Evolutionary conservation across 2,888 invertebrate species (phyloP).

Genomic region (Lepidochrysops patricia): DNA sequence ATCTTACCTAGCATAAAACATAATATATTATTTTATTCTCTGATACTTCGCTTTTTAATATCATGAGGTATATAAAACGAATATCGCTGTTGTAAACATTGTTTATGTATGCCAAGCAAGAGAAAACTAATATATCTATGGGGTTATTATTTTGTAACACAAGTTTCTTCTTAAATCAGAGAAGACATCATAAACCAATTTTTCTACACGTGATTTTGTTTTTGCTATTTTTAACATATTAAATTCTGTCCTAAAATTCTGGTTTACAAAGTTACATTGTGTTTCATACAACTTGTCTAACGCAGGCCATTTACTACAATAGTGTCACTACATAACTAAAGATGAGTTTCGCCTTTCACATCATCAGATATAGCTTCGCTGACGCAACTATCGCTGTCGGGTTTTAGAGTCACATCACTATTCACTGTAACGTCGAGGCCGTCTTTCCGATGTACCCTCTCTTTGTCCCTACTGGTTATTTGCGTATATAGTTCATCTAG

Average conservation of each 20-base stretch:
- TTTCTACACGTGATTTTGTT: background rate
- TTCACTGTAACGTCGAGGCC: conserved; percentile 55
- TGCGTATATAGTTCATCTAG: conserved; percentile 82
- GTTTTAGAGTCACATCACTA: conserved; percentile 61
- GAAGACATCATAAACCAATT: background rate
- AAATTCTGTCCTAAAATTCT: too few relatives aligned
- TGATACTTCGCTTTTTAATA: too few relatives aligned
- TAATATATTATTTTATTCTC: too few relatives aligned
- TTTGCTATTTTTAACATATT: background rate
- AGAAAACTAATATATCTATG: background rate
- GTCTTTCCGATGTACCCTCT: conserved; percentile 44
- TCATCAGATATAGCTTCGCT: conserved; percentile 63
- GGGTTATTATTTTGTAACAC: background rate
- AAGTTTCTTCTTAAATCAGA: background rate
- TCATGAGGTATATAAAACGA: too few relatives aligned
- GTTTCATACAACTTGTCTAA: background rate
- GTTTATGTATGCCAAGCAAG: background rate
- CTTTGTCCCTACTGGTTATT: conserved; percentile 69
- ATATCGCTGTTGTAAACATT: too few relatives aligned
- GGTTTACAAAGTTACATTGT: too few relatives aligned
- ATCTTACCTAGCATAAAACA: background rate
- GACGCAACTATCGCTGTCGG: conserved; percentile 68
- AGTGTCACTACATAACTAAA: conserved; percentile 30
- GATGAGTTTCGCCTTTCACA: conserved; percentile 56
- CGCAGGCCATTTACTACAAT: background rate